Percentiles rank a stretch among this genome's conserved stretches.
Conservation (phyloP, 2,113 vertebrate genomes). For the Dunckerocampus dactyliophorus region DNA sequence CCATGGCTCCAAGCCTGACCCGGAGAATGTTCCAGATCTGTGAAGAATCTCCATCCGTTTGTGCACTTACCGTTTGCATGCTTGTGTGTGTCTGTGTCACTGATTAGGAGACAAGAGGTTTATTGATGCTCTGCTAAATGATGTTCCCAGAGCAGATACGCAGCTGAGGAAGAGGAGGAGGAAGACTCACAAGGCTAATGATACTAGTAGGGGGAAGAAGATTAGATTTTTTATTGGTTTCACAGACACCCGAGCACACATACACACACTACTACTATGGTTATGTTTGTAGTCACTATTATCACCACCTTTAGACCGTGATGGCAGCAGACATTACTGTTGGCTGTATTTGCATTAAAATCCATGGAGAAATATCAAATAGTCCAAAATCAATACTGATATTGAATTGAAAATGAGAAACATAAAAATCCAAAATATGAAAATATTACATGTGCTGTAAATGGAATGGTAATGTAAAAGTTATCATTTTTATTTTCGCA, state of each 20-base stretch:
- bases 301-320: no score
- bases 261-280: no score
- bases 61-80: neutral
- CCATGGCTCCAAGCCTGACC: conserved; percentile 35
- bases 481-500: no score
- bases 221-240: neutral
- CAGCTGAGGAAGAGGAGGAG: neutral
- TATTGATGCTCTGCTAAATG: conserved; percentile 40
- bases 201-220: neutral
- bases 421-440: no score
- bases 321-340: no score
- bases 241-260: neutral
- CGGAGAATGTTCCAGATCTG: conserved; percentile 40
- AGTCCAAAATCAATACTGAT: no score
- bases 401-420: no score
- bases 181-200: neutral
- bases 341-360: no score
- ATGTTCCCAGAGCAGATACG: conserved; percentile 30
- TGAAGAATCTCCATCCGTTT: conserved; percentile 30
- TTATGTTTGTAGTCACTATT: no score
- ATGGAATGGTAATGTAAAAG: no score
- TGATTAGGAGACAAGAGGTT: conserved; percentile 35
- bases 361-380: no score
- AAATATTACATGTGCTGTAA: no score
- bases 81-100: conserved; percentile 24